phyloP scores from a whole-genome alignment of 2,113 vertebrate species.

The Equus quagga region DNA sequence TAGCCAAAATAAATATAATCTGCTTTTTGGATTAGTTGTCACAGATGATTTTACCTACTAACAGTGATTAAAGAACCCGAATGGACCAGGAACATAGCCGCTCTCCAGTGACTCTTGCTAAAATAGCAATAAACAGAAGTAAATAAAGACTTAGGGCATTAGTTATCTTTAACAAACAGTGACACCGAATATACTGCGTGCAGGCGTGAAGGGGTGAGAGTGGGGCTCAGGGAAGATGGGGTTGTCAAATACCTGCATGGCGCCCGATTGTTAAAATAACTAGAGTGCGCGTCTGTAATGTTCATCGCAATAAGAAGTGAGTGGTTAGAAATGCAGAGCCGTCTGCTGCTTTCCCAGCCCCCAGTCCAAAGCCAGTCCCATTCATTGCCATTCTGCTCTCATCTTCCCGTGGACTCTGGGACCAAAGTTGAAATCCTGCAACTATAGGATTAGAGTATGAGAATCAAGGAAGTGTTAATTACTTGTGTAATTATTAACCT shows the following conservation, averaged over 20 bases:
- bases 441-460: slow-evolving; percentile 49
- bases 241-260: slow-evolving; percentile 86
- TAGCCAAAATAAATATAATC: slow-evolving; percentile 99
- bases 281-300: accelerated
- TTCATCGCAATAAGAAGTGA: not conserved
- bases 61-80: slow-evolving; percentile 93
- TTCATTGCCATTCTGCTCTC: not conserved
- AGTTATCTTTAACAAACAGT: slow-evolving; percentile 97
- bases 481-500: slow-evolving; percentile 77
- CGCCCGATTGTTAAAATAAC: not conserved
- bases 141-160: slow-evolving; percentile 93
- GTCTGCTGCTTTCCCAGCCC: not conserved
- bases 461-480: slow-evolving; percentile 70
- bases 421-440: slow-evolving; percentile 65
- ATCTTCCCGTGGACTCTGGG: not conserved
- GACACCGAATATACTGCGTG: slow-evolving; percentile 89
- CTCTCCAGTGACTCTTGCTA: slow-evolving; percentile 91
- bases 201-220: not conserved
- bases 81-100: slow-evolving; percentile 88
- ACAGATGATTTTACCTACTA: slow-evolving; percentile 95
- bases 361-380: not conserved
- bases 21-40: slow-evolving; percentile 97
- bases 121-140: slow-evolving; percentile 91
- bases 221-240: not conserved
- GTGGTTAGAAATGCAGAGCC: not conserved